Evolutionary conservation across 2,113 vertebrate genomes (phyloP), one percentile per base, ranked within the genome.

Genomic region (Xenopus laevis): DNA sequence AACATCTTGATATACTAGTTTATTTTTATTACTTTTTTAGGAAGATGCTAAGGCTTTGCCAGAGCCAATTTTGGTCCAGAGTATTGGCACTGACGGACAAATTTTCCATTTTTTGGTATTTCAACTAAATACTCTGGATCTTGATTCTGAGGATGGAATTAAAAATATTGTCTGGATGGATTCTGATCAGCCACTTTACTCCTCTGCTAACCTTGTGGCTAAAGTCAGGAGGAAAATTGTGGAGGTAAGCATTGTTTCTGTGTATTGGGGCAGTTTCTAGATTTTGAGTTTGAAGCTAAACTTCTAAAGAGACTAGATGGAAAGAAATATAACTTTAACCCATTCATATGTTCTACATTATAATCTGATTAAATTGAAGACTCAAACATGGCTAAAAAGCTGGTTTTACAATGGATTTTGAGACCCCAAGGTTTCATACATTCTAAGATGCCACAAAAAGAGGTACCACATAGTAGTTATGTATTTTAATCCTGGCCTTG

Each of bases 81-180:
- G 92, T 0, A 4, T 97, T 61, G 92, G 86, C 65, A 94, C 91
- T 6, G 92, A 95, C 1, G 95, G 95, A 0, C 83, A 89, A 16
- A 30, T 87, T 15, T 97, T 97, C 87, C 91, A 95, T 46, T 96
- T 94, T 16, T 61, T 93, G 80, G 88, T 95, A 59, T 93, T 96
- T 82, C 95, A 97, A 87, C 88, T 97, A 72, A 97, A 96, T 82
- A 97, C 94, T 47, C 93, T 94, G 12, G 91, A 93, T 67, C 85
- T 97, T 0, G 79, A 80, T 17, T 81, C 87, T 27, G 86, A 84
- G 0, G 81, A 84, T 2, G 94, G 95, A 0, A 10, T 95, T 61
- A 96, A 96, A 83, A 97, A 97, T 78, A 81, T 93, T 17, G 87
- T 87, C 17, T 97, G 95, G 95, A 71, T 96, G 72, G 94, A 96